phyloP scores from a whole-genome alignment of 1,140 invertebrate genomes.

The Drosophila tristis region DNA sequence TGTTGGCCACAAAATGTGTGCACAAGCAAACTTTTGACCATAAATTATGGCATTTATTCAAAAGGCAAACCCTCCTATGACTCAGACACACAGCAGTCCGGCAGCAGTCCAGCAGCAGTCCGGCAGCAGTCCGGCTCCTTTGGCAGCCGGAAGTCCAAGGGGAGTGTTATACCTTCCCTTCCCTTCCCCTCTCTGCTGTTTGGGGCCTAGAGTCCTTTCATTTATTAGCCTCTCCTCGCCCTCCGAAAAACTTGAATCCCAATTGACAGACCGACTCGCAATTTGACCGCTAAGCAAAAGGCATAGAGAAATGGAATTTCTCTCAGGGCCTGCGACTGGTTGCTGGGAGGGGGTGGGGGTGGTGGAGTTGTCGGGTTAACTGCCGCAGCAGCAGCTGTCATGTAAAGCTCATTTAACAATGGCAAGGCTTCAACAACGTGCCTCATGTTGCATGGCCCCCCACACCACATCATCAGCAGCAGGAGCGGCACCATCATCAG shows the following conservation, averaged over 20 bases:
- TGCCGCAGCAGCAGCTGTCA: constrained; percentile 47
- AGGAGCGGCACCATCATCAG: constrained; percentile 7
- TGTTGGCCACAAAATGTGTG: constrained; percentile 78
- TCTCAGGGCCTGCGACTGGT: constrained; percentile 36
- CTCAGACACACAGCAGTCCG: constrained; percentile 10
- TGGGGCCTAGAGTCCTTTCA: constrained; percentile 26
- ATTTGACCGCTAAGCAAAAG: constrained; percentile 54
- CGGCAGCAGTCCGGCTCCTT: neutral
- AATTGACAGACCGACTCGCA: constrained; percentile 62
- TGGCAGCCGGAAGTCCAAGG: constrained; percentile 34
- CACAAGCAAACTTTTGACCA: constrained; percentile 80
- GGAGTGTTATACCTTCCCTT: constrained; percentile 51
- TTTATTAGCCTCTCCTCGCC: constrained; percentile 46
- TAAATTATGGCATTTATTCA: constrained; percentile 83
- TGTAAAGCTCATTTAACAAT: constrained; percentile 68
- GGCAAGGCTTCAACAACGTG: constrained; percentile 52
- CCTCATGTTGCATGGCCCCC: constrained; percentile 6
- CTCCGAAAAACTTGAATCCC: constrained; percentile 45
- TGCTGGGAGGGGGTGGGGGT: neutral
- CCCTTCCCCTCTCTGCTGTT: neutral
- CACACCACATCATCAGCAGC: neutral
- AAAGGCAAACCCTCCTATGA: constrained; percentile 58
- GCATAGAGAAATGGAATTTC: constrained; percentile 62
- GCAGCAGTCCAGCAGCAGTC: neutral
- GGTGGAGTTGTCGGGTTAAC: constrained; percentile 22